Percentiles rank a stretch among this genome's conserved stretches.
Evolutionary conservation across 1,140 invertebrate genomes (phyloP).

Genomic region (Cecropterus lyciades): DNA sequence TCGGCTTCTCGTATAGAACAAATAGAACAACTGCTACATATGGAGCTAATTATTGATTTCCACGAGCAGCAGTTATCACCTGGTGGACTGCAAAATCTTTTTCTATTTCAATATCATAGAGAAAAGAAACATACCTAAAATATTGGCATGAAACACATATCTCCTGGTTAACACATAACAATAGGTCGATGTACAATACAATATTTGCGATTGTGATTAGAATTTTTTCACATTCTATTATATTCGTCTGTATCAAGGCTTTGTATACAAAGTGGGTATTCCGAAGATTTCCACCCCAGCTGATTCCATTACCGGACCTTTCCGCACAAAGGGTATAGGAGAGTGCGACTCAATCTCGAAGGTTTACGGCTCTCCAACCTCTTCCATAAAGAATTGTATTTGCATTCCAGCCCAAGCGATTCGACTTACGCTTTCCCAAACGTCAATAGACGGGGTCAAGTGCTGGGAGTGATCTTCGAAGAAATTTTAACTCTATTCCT

Average conservation of each 20-base stretch:
- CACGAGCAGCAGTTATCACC: too few species aligned
- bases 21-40: too few species aligned
- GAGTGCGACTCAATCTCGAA: constrained; percentile 58
- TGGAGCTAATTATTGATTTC: too few species aligned
- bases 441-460: constrained; percentile 67
- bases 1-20: too few species aligned
- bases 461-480: constrained; percentile 14
- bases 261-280: constrained; percentile 35
- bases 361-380: constrained; percentile 58
- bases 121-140: too few species aligned
- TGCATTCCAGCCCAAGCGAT: constrained; percentile 69
- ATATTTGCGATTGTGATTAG: constrained; percentile 23
- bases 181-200: constrained; percentile 3
- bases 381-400: constrained; percentile 75
- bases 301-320: constrained; percentile 71
- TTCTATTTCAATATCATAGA: too few species aligned
- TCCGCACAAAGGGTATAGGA: constrained; percentile 61
- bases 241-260: constrained; percentile 19
- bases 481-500: constrained; percentile 34
- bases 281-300: constrained; percentile 36
- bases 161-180: not conserved
- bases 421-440: constrained; percentile 57
- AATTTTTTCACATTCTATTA: constrained; percentile 7
- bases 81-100: too few species aligned
- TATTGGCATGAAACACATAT: not conserved